Evolutionary conservation across 2,113 vertebrate genomes (phyloP), one percentile per base, ranked within the genome.

Genomic region (Tychaedon coryphoeus): DNA sequence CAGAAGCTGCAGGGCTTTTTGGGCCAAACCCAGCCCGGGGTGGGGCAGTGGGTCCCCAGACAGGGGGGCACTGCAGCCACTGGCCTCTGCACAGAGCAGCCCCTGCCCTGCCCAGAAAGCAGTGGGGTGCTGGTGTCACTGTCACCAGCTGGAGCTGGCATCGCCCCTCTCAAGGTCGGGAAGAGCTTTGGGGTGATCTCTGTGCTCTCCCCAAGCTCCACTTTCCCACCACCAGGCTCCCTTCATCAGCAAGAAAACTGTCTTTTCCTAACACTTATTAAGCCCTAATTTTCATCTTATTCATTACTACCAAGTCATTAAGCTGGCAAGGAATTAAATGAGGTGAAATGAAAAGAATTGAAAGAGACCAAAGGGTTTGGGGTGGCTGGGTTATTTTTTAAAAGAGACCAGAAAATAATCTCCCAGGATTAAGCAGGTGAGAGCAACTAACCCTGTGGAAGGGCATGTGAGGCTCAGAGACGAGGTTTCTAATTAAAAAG

Each of bases 201-300:
- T 34, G 69, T 33, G 48, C 40, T 85, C n/a, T 60, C 74, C 38
- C 14, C 43, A 25, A 13, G 5, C 40, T 84, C 65, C 4, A 17
- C 74, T 89, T 82, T 74, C 73, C 88, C 91, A 95, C 90, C 82
- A 42, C 26, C 15, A 1, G 1, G 0, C n/a, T 96, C 34, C 51
- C 87, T 74, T 93, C 87, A 71, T 94, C 91, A 72, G 91, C 65
- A 65, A 91, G 80, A 61, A 77, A 70, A 58, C 58, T 33, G 33
- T 67, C 78, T 92, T 78, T 76, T 57, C 91, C 74, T 75, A 78
- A 78, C 73, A 38, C 80, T 87, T 93, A 91, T 70, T 93, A 92
- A 93, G 82, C 90, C 91, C 90, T 60, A 38, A 53, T 58, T 91
- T 88, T 91, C 92, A 96, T 95, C 60, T 95, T 88, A 54, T 65